phyloP scores from a whole-genome alignment of 2,797 vertebrate species.

The Tolypeutes matacus region DNA sequence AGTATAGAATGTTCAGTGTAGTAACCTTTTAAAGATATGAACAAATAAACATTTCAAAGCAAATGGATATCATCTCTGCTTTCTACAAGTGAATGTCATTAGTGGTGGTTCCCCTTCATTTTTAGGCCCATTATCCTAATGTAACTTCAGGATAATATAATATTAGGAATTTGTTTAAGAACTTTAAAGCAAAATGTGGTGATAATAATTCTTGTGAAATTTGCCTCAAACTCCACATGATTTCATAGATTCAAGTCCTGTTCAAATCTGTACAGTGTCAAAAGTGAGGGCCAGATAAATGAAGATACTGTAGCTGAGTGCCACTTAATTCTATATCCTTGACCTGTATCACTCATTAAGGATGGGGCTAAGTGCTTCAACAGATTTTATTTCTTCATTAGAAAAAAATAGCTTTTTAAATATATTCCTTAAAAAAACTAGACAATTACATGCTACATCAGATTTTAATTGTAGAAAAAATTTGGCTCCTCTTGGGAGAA shows the following conservation, averaged over 20 bases:
- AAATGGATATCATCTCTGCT: neutral
- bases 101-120: slow-evolving; percentile 48
- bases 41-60: slow-evolving; percentile 63
- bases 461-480: slow-evolving; percentile 16
- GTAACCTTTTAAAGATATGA: slow-evolving; percentile 59
- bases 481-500: slow-evolving; percentile 40
- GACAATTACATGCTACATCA: neutral
- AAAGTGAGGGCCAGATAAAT: neutral
- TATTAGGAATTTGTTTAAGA: slow-evolving; percentile 48
- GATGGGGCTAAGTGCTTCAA: neutral
- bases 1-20: neutral
- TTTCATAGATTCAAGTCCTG: slow-evolving; percentile 47
- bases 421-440: slow-evolving; percentile 12
- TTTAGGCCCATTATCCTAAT: neutral
- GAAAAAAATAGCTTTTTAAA: slow-evolving; percentile 38
- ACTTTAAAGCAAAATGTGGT: slow-evolving; percentile 43
- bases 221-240: slow-evolving; percentile 8
- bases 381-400: slow-evolving; percentile 32
- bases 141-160: neutral
- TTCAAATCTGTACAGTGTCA: slow-evolving; percentile 26
- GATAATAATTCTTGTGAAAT: slow-evolving; percentile 44
- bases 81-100: neutral
- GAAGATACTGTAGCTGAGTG: neutral
- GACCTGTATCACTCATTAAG: neutral
- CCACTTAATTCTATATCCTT: neutral